Percentiles rank a stretch among this genome's conserved stretches.
Evolutionary conservation across 2,797 vertebrate genomes (phyloP).

Genomic region (Glossophaga mutica): DNA sequence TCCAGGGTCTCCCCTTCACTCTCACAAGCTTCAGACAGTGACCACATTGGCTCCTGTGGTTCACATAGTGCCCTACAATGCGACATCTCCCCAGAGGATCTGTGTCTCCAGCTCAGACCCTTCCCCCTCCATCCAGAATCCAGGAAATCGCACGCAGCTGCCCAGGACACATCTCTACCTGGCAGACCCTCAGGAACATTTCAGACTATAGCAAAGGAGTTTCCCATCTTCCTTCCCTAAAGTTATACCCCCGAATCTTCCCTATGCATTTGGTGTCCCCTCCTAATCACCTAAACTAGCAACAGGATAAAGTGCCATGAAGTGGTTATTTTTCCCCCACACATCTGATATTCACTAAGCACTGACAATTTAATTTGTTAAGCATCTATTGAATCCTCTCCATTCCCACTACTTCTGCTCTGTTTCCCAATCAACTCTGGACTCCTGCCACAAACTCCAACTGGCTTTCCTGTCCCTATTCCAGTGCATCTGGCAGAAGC

Average conservation of each 20-base stretch:
- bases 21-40: neutral
- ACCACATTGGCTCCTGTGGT: rapidly evolving
- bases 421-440: neutral
- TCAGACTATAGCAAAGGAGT: neutral
- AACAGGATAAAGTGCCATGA: neutral
- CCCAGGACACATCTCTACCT: neutral
- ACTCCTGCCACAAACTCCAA: neutral
- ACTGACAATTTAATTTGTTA: neutral
- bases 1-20: neutral
- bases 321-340: rapidly evolving
- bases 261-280: neutral
- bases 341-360: too few species aligned
- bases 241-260: neutral
- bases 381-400: neutral
- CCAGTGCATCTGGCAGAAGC: neutral
- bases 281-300: neutral
- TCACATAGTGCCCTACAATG: neutral
- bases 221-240: neutral
- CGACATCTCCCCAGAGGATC: neutral
- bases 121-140: neutral
- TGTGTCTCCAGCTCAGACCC: neutral
- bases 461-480: too few species aligned
- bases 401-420: neutral
- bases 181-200: neutral
- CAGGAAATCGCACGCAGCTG: neutral